Percentiles rank a stretch among this genome's conserved stretches.
These are phyloP conservation scores for Pituophis catenifer DNA, from an alignment of 2,113 vertebrate species.

Conservation along the genomic window DNA sequence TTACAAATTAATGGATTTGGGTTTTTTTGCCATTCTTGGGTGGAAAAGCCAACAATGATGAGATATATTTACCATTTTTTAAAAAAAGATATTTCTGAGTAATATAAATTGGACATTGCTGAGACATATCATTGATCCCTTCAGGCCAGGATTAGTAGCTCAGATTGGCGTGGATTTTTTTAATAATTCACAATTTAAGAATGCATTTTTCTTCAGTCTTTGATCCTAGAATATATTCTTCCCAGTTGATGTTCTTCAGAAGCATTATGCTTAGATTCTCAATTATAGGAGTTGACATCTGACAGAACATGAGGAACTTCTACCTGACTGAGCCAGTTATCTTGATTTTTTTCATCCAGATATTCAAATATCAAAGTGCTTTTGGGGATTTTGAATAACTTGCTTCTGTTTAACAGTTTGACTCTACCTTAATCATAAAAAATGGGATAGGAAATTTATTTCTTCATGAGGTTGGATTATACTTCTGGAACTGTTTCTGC, in stretches of 20 bases:
- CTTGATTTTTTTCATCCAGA: neutral
- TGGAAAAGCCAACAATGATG: conserved; percentile 18
- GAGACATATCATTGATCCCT: neutral
- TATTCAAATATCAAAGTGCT: neutral
- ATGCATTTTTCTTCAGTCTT: neutral
- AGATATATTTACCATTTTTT: neutral
- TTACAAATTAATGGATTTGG: conserved; percentile 18
- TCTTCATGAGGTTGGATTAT: neutral
- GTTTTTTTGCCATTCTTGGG: conserved; percentile 44
- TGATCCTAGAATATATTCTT: neutral
- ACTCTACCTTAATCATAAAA: neutral
- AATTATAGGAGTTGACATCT: neutral
- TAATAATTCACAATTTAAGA: neutral
- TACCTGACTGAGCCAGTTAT: neutral
- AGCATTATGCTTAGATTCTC: neutral
- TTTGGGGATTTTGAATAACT: neutral
- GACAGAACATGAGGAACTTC: neutral
- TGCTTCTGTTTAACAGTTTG: neutral
- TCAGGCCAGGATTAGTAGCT: neutral
- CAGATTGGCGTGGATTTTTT: neutral
- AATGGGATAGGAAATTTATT: neutral
- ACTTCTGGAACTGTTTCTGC: neutral
- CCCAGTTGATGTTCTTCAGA: neutral
- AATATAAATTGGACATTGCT: neutral
- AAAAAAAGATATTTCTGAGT: neutral